Evolutionary conservation across 2,113 vertebrate species (phyloP).

Genomic region (Xenus cinereus): DNA sequence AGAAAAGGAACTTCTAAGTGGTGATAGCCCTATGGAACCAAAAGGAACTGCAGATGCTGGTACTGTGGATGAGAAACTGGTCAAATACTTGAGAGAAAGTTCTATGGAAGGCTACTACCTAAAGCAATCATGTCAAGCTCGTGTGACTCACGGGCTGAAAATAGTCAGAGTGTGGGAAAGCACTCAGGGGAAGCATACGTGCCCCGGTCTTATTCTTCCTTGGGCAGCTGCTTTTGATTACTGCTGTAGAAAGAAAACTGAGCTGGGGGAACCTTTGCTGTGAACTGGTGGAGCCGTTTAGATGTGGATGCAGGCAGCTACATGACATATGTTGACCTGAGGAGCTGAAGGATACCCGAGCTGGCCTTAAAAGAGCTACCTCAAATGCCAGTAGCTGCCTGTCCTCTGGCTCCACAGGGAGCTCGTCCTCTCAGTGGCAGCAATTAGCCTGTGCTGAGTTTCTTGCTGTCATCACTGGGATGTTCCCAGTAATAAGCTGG

Average conservation of each 20-base stretch:
- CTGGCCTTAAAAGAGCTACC: neutral
- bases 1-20: neutral
- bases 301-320: neutral
- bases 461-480: constrained; percentile 8
- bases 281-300: neutral
- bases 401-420: neutral
- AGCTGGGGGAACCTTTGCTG: neutral
- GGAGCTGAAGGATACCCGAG: neutral
- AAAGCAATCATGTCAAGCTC: neutral
- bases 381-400: neutral
- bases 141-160: neutral
- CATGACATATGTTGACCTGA: neutral
- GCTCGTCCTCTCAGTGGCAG: neutral
- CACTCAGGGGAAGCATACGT: neutral
- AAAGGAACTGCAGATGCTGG: neutral
- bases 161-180: neutral
- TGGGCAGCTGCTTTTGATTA: constrained; percentile 7
- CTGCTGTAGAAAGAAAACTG: neutral
- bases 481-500: neutral
- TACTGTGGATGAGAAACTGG: neutral
- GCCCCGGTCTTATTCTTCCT: neutral
- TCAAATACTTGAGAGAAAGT: neutral
- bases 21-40: neutral
- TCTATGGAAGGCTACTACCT: neutral
- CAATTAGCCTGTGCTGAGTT: neutral